Conservation (phyloP, 2,113 vertebrate species). For the Parotia lawesii region DNA sequence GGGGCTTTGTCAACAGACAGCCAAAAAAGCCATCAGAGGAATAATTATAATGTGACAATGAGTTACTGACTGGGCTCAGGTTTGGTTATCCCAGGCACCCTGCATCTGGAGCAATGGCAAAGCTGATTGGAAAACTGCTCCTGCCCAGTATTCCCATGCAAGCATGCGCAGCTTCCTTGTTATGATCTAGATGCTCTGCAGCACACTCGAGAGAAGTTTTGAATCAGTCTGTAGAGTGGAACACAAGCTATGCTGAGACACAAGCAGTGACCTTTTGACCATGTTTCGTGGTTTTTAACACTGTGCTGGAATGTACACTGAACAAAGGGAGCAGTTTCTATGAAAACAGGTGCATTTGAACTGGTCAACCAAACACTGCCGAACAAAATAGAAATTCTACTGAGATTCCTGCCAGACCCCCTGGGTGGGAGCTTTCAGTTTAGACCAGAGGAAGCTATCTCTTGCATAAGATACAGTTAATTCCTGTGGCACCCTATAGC, state of each 20-base stretch:
- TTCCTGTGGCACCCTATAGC: slow-evolving; percentile 67
- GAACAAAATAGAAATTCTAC: slow-evolving; percentile 70
- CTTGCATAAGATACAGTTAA: slow-evolving; percentile 62
- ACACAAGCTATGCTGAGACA: neutral
- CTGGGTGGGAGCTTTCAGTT: slow-evolving; percentile 52
- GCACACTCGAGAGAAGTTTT: neutral
- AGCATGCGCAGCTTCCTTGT: neutral
- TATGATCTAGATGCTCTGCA: neutral
- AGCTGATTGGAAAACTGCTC: neutral
- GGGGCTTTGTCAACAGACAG: neutral
- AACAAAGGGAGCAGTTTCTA: slow-evolving; percentile 52
- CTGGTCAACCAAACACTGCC: slow-evolving; percentile 72
- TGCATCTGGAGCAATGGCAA: neutral
- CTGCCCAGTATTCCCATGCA: neutral
- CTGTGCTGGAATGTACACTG: slow-evolving; percentile 33
- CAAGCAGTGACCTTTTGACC: slow-evolving; percentile 81
- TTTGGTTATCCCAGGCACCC: neutral
- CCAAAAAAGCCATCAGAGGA: neutral
- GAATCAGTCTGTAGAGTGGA: neutral
- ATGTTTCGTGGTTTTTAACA: slow-evolving; percentile 56
- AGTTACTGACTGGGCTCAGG: neutral
- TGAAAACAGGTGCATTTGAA: slow-evolving; percentile 82
- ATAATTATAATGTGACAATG: neutral
- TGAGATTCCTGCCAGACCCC: slow-evolving; percentile 50
- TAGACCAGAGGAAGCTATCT: slow-evolving; percentile 62